Conservation (phyloP, 2,113 vertebrate species). For the Eulacestoma nigropectus region DNA sequence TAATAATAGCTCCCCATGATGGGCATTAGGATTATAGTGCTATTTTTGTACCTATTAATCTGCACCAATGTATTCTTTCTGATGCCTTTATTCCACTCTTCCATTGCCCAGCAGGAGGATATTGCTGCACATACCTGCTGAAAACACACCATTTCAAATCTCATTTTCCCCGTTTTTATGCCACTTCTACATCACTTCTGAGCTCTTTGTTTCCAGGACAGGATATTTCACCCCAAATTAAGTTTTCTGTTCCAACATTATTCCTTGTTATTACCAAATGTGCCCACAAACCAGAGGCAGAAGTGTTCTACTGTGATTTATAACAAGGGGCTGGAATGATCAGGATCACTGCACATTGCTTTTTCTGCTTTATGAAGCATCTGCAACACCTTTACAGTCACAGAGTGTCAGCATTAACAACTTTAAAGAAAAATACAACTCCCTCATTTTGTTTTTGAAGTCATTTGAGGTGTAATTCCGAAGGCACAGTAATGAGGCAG, state of each 20-base stretch:
- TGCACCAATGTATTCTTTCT: neutral
- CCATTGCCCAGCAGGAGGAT: neutral
- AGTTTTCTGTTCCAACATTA: neutral
- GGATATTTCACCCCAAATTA: neutral
- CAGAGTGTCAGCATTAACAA: neutral
- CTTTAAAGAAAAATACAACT: neutral
- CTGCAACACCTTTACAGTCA: neutral
- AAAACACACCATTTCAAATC: neutral
- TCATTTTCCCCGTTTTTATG: neutral
- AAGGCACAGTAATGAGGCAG: neutral
- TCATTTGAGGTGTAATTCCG: neutral
- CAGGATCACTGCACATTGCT: neutral
- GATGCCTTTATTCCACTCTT: neutral
- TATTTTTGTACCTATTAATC: neutral
- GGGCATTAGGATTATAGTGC: neutral
- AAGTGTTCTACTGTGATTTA: neutral
- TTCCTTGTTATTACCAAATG: neutral
- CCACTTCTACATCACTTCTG: neutral
- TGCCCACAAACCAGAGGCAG: neutral
- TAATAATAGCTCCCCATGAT: neutral
- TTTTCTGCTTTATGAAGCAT: neutral
- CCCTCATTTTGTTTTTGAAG: neutral
- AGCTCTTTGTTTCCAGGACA: neutral
- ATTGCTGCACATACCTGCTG: neutral
- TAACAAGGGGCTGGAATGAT: neutral